Evolutionary conservation across 2,797 vertebrate genomes (phyloP).

Genomic region (Molossus alvarezi): DNA sequence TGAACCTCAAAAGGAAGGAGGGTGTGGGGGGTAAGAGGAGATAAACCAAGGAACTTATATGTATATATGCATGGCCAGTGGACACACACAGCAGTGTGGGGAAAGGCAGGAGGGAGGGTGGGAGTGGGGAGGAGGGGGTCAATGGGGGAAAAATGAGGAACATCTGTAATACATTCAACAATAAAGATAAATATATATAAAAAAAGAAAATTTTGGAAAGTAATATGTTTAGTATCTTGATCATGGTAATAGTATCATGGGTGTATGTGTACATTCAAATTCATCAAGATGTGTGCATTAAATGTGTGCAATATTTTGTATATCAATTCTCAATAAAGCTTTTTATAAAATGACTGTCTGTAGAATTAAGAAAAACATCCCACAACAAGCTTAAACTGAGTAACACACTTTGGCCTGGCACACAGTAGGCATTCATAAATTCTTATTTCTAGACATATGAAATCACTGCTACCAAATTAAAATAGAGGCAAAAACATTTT

Average conservation of each 20-base stretch:
- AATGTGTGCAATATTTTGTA: background rate
- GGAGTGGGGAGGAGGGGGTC: too few relatives aligned
- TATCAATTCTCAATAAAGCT: background rate
- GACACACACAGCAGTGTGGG: too few relatives aligned
- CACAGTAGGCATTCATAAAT: background rate
- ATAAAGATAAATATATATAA: too few relatives aligned
- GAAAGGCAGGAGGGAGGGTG: too few relatives aligned
- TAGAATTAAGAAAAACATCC: slow-evolving; percentile 35
- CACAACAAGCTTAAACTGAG: slow-evolving; percentile 35
- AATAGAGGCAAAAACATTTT: slow-evolving; percentile 45
- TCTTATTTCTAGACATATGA: slow-evolving; percentile 45
- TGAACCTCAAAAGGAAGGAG: too few relatives aligned
- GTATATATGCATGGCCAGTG: too few relatives aligned
- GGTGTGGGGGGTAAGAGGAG: too few relatives aligned
- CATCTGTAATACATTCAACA: too few relatives aligned
- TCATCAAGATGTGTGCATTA: background rate
- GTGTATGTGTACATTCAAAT: background rate
- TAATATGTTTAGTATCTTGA: background rate
- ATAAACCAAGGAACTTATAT: too few relatives aligned
- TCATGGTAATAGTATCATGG: background rate
- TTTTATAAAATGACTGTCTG: background rate
- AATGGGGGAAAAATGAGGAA: too few relatives aligned
- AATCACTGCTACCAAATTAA: slow-evolving; percentile 40
- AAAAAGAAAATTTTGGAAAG: background rate
- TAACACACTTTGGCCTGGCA: slow-evolving; percentile 34